A percentile compares a stretch with the other conserved stretches of the same genome.
Evolutionary conservation across 2,113 vertebrate species (phyloP).

Genomic region (Lontra canadensis): DNA sequence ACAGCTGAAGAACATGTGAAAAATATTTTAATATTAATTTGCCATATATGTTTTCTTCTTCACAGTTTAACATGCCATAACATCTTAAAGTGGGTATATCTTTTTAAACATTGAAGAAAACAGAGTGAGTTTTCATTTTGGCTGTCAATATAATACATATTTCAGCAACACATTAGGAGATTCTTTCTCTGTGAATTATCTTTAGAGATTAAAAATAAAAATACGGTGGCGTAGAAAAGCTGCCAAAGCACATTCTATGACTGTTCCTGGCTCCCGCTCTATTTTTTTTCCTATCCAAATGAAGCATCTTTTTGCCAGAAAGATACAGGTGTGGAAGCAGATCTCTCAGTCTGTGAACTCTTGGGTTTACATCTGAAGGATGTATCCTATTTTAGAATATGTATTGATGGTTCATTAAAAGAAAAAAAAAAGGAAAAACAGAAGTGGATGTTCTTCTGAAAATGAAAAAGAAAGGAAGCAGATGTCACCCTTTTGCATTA

Average conservation of each 20-base stretch:
- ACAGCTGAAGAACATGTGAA: not conserved
- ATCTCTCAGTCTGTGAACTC: constrained; percentile 48
- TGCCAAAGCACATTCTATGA: constrained; percentile 64
- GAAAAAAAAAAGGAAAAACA: constrained; percentile 30
- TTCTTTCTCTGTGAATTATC: constrained; percentile 60
- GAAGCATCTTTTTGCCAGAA: constrained; percentile 59
- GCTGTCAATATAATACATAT: constrained; percentile 52
- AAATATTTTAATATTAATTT: constrained; percentile 39
- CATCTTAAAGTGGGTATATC: constrained; percentile 9
- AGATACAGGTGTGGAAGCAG: constrained; percentile 64
- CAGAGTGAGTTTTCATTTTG: constrained; percentile 57
- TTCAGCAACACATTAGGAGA: constrained; percentile 65
- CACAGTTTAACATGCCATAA: not conserved
- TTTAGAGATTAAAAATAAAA: constrained; percentile 74
- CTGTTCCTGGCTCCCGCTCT: constrained; percentile 53
- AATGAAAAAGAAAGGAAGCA: constrained; percentile 28
- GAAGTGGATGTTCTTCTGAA: constrained; percentile 53
- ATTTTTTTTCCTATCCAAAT: constrained; percentile 13
- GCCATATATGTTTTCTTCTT: not conserved
- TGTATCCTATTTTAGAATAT: constrained; percentile 63
- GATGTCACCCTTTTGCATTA: constrained; percentile 50
- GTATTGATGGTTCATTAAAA: not conserved
- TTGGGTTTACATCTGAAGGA: constrained; percentile 54
- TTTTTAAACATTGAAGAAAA: constrained; percentile 55
- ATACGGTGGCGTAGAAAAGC: constrained; percentile 2